These are phyloP conservation scores for Harpalus rubripes DNA, from an alignment of 2,888 invertebrate genomes.

Conservation along the genomic window DNA sequence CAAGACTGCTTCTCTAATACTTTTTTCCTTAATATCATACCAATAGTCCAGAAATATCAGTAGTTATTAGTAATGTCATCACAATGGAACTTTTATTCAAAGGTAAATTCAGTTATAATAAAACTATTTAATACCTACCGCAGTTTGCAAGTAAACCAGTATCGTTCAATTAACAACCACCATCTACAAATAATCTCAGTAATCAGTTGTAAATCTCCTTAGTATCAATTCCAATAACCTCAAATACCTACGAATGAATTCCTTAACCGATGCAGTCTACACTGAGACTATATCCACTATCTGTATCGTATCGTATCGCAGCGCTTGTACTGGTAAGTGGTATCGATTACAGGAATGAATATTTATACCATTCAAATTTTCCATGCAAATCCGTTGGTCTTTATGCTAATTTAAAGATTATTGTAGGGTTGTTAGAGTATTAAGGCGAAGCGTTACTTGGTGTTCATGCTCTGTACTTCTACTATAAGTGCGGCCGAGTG, in stretches of 20 bases:
- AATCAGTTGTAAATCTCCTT: too few relatives aligned
- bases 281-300: background rate
- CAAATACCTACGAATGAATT: background rate
- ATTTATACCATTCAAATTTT: constrained; percentile 54
- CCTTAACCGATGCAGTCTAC: background rate
- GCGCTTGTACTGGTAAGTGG: background rate
- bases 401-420: constrained; percentile 58
- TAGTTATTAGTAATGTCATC: too few relatives aligned
- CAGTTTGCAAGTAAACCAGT: too few relatives aligned
- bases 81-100: too few relatives aligned
- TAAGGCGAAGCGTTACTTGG: constrained; percentile 17
- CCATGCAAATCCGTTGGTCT: constrained; percentile 58
- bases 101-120: too few relatives aligned
- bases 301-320: constrained; percentile 2
- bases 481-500: constrained; percentile 6
- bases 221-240: background rate
- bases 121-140: too few relatives aligned
- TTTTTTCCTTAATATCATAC: too few relatives aligned
- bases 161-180: too few relatives aligned
- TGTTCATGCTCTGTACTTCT: constrained; percentile 8
- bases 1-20: too few relatives aligned
- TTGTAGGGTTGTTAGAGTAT: constrained; percentile 34
- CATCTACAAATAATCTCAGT: too few relatives aligned
- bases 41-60: too few relatives aligned
- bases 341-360: constrained; percentile 55